Evolutionary conservation across 2,797 vertebrate species (phyloP), one percentile per base, ranked within the genome.

Genomic region (Chloroceryle inda): DNA sequence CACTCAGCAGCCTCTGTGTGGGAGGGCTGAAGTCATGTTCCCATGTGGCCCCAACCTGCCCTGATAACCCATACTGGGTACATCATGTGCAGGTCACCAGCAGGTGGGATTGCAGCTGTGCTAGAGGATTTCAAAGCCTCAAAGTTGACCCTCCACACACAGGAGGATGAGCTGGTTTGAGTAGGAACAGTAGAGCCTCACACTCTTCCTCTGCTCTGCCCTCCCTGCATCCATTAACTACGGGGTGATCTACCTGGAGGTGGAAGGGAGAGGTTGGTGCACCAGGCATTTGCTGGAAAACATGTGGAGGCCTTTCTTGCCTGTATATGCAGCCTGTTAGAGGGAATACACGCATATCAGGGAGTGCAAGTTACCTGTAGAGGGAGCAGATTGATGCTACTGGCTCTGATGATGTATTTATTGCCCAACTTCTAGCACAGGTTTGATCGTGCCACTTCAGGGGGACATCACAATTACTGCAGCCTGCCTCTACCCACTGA

Each of bases 41-140:
- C 4, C 1, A 0, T 11, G 27, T 1, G 8, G 19, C 50, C n/a
- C 26, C 2, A 3, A 12, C 67, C 11, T 45, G n/a, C 55, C 11
- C n/a, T 5, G 35, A 2, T 17, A 64, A 55, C 74, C 42, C 44
- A 62, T 12, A 55, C 13, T 0, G 0, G 10, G 50, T 53, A 35
- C 6, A 4, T 44, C 44, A 10, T 0, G 0, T n/a, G 50, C 47
- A 61, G 31, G 35, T 35, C 4, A 3, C 52, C 66, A 79, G 53
- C 64, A 64, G 5, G 29, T 59, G 81, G 63, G 37, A 44, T 11
- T 52, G 15, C 59, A 58, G 45, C 69, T 62, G 23, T 1, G 5
- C 35, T 45, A 52, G 42, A 69, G n/a, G 37, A 66, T 74, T 42
- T 73, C 81, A 88, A 53, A 86, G 56, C 35, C 44, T 49, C 66